Base-by-base conservation (phyloP, 2,888 invertebrate species). In the Ceriagrion tenellum region DNA sequence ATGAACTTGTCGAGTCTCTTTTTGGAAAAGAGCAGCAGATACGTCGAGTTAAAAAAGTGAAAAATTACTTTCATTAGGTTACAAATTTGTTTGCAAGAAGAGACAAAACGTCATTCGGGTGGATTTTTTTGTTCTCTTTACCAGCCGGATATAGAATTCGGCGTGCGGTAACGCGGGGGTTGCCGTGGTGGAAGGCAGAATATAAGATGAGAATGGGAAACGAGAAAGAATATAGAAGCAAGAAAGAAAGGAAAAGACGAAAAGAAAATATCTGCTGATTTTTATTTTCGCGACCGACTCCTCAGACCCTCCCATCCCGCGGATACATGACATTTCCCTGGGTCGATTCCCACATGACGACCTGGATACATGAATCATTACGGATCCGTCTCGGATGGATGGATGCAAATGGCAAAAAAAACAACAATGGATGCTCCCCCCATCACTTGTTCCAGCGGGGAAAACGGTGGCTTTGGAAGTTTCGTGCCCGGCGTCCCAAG, bases 301-400 rank as follows among this genome's bases (percentile, higher is more conserved):
- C 20, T 2, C 16, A n/a, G n/a, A n/a, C n/a, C n/a, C 20, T 6
- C 69, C 55, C 93, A 47, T 20, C 20, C 47, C 47, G 69, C 23
- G 81, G 81, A 35, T 93, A 40, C 47, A 93, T 93, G 93, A 40
- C 69, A 93, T 69, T 93, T 18, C 81, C 23, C 35, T 40, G 40
- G 93, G 93, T 93, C 93, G 93, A 93, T 93, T 74, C 47, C 69
- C 69, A 47, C 69, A 47, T 47, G 74, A 93, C 69, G 93, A 93
- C 93, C 93, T 93, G 93, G 93, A 93, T 93, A 69, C 69, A 69
- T 93, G 93, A 74, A 93, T 47, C 74, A 69, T 93, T 69, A 93
- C 69, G 69, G 63, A 69, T 93, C 47, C 55, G 23, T 30, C 81
- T 81, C 35, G 35, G 81, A 81, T 35, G 81, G 30, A 30, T 35